Percentiles rank a stretch among this genome's conserved stretches.
phyloP scores from a whole-genome alignment of 2,113 vertebrate species.

The Phyllostomus hastatus region DNA sequence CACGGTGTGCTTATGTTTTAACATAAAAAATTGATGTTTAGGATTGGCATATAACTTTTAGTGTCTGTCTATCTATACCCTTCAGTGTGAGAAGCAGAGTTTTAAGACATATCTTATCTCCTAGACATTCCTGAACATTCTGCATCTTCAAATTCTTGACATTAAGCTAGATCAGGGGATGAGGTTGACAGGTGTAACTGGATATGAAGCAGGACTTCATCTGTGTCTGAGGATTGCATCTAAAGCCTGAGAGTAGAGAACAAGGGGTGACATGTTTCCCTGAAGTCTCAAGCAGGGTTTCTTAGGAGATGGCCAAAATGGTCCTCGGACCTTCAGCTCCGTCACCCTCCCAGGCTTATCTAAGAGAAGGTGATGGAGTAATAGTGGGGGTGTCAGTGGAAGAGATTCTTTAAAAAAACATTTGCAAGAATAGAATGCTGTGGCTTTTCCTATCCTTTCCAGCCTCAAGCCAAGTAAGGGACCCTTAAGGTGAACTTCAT shows the following conservation, averaged over 20 bases:
- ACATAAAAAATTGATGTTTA: constrained; percentile 5
- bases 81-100: background rate
- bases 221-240: background rate
- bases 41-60: background rate
- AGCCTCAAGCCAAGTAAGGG: background rate
- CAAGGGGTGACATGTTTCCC: background rate
- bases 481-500: background rate
- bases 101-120: background rate
- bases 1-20: background rate
- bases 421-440: background rate
- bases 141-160: background rate
- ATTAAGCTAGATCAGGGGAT: background rate
- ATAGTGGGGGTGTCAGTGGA: background rate
- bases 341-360: background rate
- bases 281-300: background rate
- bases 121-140: background rate
- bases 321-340: background rate
- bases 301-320: background rate
- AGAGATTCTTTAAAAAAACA: background rate
- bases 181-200: background rate
- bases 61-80: background rate
- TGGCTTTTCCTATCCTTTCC: background rate
- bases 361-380: background rate
- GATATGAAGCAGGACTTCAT: background rate
- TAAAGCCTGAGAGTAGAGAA: background rate